phyloP scores from a whole-genome alignment of 2,113 vertebrate species.

The Condylura cristata region DNA sequence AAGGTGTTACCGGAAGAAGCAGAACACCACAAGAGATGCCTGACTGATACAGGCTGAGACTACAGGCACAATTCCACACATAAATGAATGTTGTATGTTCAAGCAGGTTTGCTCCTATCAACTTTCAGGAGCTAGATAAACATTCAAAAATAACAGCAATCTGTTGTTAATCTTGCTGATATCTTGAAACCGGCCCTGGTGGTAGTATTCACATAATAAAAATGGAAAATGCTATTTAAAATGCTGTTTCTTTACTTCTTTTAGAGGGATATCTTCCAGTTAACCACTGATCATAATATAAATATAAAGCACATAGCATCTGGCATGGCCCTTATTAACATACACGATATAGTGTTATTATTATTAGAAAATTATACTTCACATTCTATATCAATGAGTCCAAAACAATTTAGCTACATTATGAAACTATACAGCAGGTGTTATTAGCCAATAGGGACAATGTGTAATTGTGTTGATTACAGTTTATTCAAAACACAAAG shows the following conservation, averaged over 20 bases:
- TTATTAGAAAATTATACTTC: constrained; percentile 7
- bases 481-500: not conserved
- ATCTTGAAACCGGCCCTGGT: not conserved
- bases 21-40: too few species aligned
- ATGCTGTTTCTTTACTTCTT: not conserved
- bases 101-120: not conserved
- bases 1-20: too few species aligned
- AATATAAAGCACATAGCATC: not conserved
- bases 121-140: not conserved
- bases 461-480: not conserved
- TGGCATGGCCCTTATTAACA: not conserved
- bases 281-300: not conserved
- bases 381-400: not conserved
- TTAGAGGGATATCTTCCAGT: not conserved
- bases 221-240: not conserved
- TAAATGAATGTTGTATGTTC: not conserved
- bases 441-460: not conserved
- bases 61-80: too few species aligned
- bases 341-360: not conserved
- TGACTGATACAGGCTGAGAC: too few species aligned
- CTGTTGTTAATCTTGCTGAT: not conserved
- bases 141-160: not conserved
- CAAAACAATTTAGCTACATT: not conserved
- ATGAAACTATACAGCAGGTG: not conserved
- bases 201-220: not conserved